These are phyloP conservation scores for Empis livida DNA, from an alignment of 2,888 invertebrate species.

Conservation along the genomic window DNA sequence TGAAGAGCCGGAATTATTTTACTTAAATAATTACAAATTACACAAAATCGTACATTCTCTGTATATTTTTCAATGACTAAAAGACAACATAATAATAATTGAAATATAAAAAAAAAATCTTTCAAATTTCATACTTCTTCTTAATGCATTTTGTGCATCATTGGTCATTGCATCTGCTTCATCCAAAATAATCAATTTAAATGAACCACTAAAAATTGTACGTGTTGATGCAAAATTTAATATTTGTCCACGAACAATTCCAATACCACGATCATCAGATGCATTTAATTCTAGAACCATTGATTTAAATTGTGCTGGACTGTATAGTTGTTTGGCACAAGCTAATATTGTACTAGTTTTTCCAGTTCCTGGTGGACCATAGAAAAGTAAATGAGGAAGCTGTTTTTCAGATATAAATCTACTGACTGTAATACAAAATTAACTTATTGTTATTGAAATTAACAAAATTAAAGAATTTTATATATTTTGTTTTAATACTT, in stretches of 20 bases:
- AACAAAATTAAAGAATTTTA: too few relatives aligned
- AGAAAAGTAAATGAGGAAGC: constrained; percentile 89
- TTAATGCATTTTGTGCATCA: constrained; percentile 96
- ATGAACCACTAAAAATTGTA: constrained; percentile 86
- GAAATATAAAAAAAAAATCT: not conserved
- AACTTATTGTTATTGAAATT: constrained; percentile 4
- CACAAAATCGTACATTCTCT: constrained; percentile 95
- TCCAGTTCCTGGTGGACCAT: constrained; percentile 97
- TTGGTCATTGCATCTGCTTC: constrained; percentile 99
- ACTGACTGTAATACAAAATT: constrained; percentile 44
- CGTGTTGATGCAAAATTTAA: constrained; percentile 93
- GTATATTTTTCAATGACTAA: constrained; percentile 98
- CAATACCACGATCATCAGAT: constrained; percentile 96
- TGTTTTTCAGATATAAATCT: constrained; percentile 84
- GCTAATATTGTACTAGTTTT: constrained; percentile 97
- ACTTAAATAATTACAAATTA: constrained; percentile 96
- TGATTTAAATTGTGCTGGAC: constrained; percentile 77
- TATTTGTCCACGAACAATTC: constrained; percentile 86
- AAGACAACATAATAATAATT: constrained; percentile 19
- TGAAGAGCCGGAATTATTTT: constrained; percentile 98
- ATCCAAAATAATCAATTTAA: constrained; percentile 92
- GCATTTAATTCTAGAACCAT: constrained; percentile 95
- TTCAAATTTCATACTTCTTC: constrained; percentile 54
- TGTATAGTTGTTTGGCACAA: constrained; percentile 84
- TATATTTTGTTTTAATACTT: too few relatives aligned